Evolutionary conservation across 2,888 invertebrate species (phyloP), one percentile per base, ranked within the genome.

Genomic region (Cosmopolites sordidus): DNA sequence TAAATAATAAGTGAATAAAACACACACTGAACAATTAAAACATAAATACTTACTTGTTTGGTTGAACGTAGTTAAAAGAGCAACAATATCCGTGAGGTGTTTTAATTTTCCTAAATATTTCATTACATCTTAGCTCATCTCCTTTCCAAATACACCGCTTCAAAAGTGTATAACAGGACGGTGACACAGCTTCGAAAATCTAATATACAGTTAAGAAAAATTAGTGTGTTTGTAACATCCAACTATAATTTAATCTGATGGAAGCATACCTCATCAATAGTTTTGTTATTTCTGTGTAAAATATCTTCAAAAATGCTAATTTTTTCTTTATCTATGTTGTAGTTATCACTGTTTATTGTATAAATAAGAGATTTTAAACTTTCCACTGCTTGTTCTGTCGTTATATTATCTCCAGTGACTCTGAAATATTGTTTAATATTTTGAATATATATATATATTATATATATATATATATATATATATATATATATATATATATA

Each of bases 41-140:
- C n/a, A n/a, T 27, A 27, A 27, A 9, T 27, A 33, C 33, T 33
- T 33, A 33, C 33, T 12, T 3, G 3, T 33, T 33, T 6, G 11
- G 12, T n/a, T 33, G 80, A 45, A 76, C 78, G 61, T 82, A 82
- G 64, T 84, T 85, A 60, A 86, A 86, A 1, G 80, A 73, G 63
- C 87, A 87, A 59, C 87, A 87, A 1, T 78, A 65, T 17, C 81
- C 68, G 44, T 67, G 58, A 1, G 64, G 48, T 8, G 67, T 69
- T 60, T 56, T 62, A 22, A 67, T 60, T 47, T 56, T 59, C 53
- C 69, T 65, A 51, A 72, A 72, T 39, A 72, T 52, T 46, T 54
- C 62, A 4, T 62, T 63, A 41, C 73, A 73, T 16, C 61, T 55
- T 41, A 62, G 60, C 43, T 61, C 60, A 43, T 68, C 64, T 3